These are phyloP conservation scores for Acromyrmex echinatior DNA, from an alignment of 1,140 invertebrate genomes.

Conservation along the genomic window DNA sequence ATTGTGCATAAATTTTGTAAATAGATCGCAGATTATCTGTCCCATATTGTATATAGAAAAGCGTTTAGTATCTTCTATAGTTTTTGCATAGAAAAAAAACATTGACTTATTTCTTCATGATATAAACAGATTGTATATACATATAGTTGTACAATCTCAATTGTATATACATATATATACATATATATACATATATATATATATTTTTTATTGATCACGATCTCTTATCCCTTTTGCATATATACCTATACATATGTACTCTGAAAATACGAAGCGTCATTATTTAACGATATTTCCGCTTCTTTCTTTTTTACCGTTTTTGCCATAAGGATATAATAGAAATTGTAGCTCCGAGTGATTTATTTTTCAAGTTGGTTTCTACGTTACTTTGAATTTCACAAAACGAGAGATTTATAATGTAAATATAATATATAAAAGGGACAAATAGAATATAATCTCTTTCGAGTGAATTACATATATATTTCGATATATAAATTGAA, in stretches of 20 bases:
- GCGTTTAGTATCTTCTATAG: conserved; percentile 33
- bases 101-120: background rate
- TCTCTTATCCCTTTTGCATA: conserved; percentile 71
- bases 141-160: background rate
- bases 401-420: conserved; percentile 11
- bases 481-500: conserved; percentile 22
- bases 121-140: conserved; percentile 10
- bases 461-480: background rate
- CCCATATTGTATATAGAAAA: conserved; percentile 58
- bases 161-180: conserved; percentile 66
- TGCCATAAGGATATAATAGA: background rate
- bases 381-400: background rate
- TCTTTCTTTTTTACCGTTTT: conserved; percentile 25
- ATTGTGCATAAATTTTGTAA: conserved; percentile 54
- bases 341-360: conserved; percentile 22
- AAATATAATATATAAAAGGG: background rate
- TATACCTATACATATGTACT: background rate
- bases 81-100: conserved; percentile 21
- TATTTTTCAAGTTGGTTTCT: conserved; percentile 27
- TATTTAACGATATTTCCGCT: conserved; percentile 40
- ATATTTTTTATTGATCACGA: conserved; percentile 74
- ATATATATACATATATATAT: conserved; percentile 72
- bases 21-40: conserved; percentile 65
- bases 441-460: conserved; percentile 25
- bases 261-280: conserved; percentile 18